phyloP scores from a whole-genome alignment of 2,888 invertebrate genomes.

The Drosophila monieri region DNA sequence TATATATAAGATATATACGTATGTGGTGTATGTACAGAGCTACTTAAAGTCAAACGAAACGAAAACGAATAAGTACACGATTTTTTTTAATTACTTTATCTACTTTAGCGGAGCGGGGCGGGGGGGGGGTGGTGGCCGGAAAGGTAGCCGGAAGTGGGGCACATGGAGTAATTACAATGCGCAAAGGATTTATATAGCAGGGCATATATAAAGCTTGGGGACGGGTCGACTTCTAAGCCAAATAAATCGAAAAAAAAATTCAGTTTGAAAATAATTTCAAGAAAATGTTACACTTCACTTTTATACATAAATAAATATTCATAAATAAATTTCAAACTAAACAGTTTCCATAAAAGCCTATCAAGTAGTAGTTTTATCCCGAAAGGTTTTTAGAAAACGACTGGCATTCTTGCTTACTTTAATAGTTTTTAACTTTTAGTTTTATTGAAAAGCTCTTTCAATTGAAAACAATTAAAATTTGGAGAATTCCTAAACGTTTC shows the following conservation, averaged over 20 bases:
- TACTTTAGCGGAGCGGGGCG: slow-evolving; percentile 37
- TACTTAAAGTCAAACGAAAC: slow-evolving; percentile 60
- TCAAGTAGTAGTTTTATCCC: no score
- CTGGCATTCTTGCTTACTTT: neutral
- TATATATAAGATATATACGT: slow-evolving; percentile 18
- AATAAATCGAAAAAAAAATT: neutral
- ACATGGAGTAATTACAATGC: slow-evolving; percentile 73
- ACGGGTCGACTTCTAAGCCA: slow-evolving; percentile 5
- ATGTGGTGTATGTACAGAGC: slow-evolving; percentile 34
- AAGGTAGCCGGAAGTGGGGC: slow-evolving; percentile 9
- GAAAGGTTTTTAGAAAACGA: neutral
- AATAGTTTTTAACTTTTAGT: neutral
- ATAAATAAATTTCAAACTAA: no score
- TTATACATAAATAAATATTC: no score
- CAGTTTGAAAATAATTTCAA: no score
- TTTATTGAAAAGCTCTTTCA: neutral
- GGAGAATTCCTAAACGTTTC: neutral
- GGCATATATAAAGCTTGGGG: slow-evolving; percentile 10
- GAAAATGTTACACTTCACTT: no score
- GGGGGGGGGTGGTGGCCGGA: slow-evolving; percentile 21
- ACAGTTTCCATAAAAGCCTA: no score
- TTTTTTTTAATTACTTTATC: slow-evolving; percentile 64
- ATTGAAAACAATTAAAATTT: neutral
- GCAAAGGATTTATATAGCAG: slow-evolving; percentile 39
- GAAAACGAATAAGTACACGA: slow-evolving; percentile 71